These are phyloP conservation scores for Spermophilus dauricus DNA, from an alignment of 2,113 vertebrate species.

Conservation along the genomic window DNA sequence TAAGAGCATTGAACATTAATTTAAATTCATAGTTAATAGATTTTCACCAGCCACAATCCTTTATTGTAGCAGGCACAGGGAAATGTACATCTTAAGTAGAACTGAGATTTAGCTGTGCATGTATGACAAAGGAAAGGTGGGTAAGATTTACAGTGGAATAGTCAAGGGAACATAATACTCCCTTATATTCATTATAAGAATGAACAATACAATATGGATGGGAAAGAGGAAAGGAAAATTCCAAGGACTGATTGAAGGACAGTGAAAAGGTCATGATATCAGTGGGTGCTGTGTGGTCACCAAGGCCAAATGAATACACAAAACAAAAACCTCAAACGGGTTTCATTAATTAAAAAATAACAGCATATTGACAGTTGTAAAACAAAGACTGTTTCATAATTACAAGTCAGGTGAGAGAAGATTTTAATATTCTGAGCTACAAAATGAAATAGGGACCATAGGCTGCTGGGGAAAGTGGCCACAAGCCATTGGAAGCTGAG, in stretches of 20 bases:
- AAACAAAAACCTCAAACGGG: neutral
- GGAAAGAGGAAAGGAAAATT: neutral
- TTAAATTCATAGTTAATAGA: neutral
- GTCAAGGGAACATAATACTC: too few species aligned
- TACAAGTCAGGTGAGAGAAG: neutral
- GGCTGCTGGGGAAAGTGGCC: too few species aligned
- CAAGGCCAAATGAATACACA: neutral
- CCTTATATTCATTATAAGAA: neutral
- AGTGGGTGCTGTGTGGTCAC: neutral
- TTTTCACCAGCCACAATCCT: neutral
- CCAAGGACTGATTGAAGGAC: neutral
- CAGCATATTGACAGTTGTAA: neutral
- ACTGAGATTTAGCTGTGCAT: neutral
- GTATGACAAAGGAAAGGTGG: neutral
- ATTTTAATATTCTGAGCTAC: neutral
- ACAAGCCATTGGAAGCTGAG: rapidly evolving
- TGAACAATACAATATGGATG: neutral
- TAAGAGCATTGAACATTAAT: neutral
- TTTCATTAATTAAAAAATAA: neutral
- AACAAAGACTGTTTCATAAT: neutral
- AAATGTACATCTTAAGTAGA: neutral
- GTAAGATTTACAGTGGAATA: neutral
- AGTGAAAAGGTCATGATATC: neutral
- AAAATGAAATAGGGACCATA: neutral
- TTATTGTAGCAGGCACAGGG: rapidly evolving